phyloP scores from a whole-genome alignment of 2,888 invertebrate species.

The Amiota mariae region DNA sequence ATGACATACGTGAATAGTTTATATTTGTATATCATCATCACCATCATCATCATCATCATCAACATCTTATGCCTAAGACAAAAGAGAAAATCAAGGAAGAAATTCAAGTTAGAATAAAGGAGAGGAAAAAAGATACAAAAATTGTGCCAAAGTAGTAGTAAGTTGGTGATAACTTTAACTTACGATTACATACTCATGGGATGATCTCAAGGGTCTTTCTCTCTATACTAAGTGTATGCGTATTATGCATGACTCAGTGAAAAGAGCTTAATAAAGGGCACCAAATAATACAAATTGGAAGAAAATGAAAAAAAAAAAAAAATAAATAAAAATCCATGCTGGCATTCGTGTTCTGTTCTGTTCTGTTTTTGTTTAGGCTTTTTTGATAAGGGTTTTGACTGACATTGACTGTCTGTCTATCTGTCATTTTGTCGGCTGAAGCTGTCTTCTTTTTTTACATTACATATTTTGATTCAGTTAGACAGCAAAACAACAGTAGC shows the following conservation, averaged over 20 bases:
- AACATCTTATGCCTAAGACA: conserved; percentile 18
- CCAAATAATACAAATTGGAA: not conserved
- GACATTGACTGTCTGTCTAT: conserved; percentile 25
- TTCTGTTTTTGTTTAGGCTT: conserved; percentile 1
- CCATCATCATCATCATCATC: too few species aligned
- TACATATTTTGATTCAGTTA: not conserved
- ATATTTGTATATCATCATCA: not conserved
- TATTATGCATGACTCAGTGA: conserved; percentile 22
- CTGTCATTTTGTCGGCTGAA: conserved; percentile 21
- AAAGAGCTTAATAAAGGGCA: not conserved
- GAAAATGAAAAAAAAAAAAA: not conserved
- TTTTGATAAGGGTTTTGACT: conserved; percentile 22
- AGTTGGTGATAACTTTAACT: conserved; percentile 12
- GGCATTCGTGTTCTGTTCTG: not conserved
- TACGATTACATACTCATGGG: too few species aligned
- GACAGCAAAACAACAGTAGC: not conserved
- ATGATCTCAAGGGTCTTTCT: too few species aligned
- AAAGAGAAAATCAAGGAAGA: not conserved
- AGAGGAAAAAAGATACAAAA: not conserved
- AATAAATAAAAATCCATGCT: conserved; percentile 7
- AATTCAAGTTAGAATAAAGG: not conserved
- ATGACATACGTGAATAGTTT: not conserved
- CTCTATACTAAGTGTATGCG: too few species aligned
- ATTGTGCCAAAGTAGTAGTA: not conserved
- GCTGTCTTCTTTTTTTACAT: not conserved